phyloP scores from a whole-genome alignment of 2,113 vertebrate genomes.

The Bujurquina vittata region DNA sequence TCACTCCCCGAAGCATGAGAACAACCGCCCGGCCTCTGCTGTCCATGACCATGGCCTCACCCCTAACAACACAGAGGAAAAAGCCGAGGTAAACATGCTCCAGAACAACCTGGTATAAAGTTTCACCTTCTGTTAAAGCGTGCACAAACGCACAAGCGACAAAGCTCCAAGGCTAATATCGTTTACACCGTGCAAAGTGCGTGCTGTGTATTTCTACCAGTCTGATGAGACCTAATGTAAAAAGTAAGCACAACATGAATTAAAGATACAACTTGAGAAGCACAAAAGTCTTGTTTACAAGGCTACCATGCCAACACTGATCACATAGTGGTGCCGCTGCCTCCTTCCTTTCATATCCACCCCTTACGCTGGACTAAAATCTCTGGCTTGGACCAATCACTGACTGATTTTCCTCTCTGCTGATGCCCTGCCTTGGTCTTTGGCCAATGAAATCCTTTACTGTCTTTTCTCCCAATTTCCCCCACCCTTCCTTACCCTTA shows the following conservation, averaged over 20 bases:
- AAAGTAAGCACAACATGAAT: constrained; percentile 64
- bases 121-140: constrained; percentile 3
- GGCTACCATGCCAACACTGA: constrained; percentile 51
- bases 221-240: constrained; percentile 43
- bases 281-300: constrained; percentile 74
- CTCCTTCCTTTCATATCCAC: constrained; percentile 49
- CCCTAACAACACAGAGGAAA: constrained; percentile 72
- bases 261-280: constrained; percentile 60
- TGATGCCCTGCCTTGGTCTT: constrained; percentile 74
- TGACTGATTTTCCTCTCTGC: constrained; percentile 65
- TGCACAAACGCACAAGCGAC: constrained; percentile 24
- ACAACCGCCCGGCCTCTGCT: constrained; percentile 77
- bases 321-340: constrained; percentile 52
- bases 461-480: constrained; percentile 45
- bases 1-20: constrained; percentile 87
- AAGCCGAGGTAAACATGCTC: constrained; percentile 88
- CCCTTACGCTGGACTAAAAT: constrained; percentile 69
- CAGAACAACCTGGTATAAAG: constrained; percentile 92
- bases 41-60: constrained; percentile 71
- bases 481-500: neutral
- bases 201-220: constrained; percentile 30
- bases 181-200: constrained; percentile 51
- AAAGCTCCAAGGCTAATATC: constrained; percentile 25
- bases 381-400: constrained; percentile 68
- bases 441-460: constrained; percentile 69